Conservation (phyloP, 2,113 vertebrate genomes). For the Pseudorasbora parva region DNA sequence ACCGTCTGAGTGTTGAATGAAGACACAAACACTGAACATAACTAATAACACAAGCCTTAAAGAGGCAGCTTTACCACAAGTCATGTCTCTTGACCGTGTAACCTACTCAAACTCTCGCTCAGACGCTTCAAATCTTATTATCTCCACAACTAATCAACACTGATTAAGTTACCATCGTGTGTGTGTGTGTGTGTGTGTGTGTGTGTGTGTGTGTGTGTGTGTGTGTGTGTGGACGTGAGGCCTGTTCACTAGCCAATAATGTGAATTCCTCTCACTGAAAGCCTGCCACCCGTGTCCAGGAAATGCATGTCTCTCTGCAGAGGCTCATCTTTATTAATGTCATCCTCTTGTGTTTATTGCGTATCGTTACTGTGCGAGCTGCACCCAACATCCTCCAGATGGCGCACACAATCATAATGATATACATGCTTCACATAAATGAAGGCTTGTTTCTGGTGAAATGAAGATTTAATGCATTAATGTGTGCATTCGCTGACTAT, state of each 20-base stretch:
- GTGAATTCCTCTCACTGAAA: constrained; percentile 58
- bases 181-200: too few species aligned
- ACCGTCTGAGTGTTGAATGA: not conserved
- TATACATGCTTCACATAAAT: not conserved
- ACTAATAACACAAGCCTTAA: not conserved
- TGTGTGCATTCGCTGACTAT: too few species aligned
- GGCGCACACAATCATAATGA: not conserved
- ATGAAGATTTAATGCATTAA: not conserved
- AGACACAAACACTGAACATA: not conserved
- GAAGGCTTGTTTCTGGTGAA: not conserved
- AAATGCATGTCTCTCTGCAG: constrained; percentile 4
- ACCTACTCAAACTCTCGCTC: not conserved
- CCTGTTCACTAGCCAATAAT: constrained; percentile 42
- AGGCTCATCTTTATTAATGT: constrained; percentile 45
- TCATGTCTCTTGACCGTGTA: constrained; percentile 5
- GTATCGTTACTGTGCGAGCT: not conserved
- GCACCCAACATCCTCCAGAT: not conserved
- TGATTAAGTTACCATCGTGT: constrained; percentile 63
- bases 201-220: constrained; percentile 20
- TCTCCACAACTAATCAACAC: not conserved
- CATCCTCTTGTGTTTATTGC: constrained; percentile 17
- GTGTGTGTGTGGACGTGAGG: constrained; percentile 7
- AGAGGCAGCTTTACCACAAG: not conserved
- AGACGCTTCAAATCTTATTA: not conserved
- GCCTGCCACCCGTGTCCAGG: not conserved